Percentiles rank a stretch among this genome's conserved stretches.
These are phyloP conservation scores for Cyanistes caeruleus DNA, from an alignment of 2,113 vertebrate species.

Conservation along the genomic window DNA sequence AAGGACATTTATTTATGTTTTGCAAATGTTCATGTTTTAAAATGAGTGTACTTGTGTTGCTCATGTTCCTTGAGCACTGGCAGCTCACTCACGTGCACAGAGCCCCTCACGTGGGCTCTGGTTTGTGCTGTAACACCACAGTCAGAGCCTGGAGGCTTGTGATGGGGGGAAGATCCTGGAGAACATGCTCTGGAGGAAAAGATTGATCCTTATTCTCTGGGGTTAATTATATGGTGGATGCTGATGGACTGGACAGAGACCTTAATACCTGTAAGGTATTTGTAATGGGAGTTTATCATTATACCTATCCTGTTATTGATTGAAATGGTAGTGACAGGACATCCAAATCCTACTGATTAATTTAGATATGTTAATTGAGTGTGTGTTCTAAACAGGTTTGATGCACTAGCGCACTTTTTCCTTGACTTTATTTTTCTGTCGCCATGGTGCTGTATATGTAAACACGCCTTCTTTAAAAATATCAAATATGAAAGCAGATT, in stretches of 20 bases:
- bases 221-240: background rate
- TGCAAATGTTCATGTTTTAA: background rate
- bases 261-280: background rate
- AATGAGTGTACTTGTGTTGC: background rate
- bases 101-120: accelerated
- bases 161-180: background rate
- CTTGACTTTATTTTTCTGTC: slow-evolving; percentile 17
- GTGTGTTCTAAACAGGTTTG: background rate
- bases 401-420: background rate
- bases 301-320: background rate
- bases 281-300: background rate
- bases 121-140: background rate
- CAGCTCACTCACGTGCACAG: background rate
- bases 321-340: background rate
- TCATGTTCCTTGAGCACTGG: background rate
- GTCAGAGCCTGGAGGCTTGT: background rate
- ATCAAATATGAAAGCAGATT: slow-evolving; percentile 22
- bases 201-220: background rate
- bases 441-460: background rate
- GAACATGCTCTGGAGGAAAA: background rate
- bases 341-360: background rate
- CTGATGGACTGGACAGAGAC: background rate
- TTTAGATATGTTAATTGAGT: background rate
- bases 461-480: slow-evolving; percentile 31
- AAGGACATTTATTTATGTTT: slow-evolving; percentile 19